These are phyloP conservation scores for Pseudolycoriella hygida DNA, from an alignment of 2,888 invertebrate genomes.

Conservation along the genomic window DNA sequence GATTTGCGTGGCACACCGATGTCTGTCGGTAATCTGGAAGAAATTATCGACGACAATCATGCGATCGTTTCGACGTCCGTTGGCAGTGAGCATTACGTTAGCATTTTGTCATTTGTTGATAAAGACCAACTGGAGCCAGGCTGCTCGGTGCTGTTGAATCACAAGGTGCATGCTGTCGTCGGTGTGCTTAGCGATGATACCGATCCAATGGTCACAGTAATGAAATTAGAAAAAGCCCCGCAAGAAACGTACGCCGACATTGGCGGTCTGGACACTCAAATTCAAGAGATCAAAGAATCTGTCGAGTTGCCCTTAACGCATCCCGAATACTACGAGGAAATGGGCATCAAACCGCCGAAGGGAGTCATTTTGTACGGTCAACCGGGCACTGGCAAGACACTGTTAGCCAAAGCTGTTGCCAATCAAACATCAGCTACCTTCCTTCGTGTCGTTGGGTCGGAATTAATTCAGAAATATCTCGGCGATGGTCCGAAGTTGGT, in stretches of 20 bases:
- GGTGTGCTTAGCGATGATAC: conserved; percentile 98
- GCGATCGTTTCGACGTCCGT: conserved; percentile 98
- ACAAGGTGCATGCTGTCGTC: conserved; percentile 99
- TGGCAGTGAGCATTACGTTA: conserved; percentile 98
- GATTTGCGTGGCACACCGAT: conserved; percentile 97
- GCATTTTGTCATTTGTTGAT: conserved; percentile 97
- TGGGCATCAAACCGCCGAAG: conserved; percentile 99
- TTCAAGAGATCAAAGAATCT: conserved; percentile 95
- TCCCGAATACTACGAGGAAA: conserved; percentile 99
- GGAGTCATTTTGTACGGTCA: conserved; percentile 97
- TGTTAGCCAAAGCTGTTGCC: conserved; percentile 96
- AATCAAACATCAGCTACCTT: conserved; percentile 99
- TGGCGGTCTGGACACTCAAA: conserved; percentile 92
- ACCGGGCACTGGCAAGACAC: conserved; percentile 96
- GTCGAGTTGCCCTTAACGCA: conserved; percentile 97
- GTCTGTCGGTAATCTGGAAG: conserved; percentile 98
- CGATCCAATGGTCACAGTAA: conserved; percentile 99
- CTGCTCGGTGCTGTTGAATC: conserved; percentile 93
- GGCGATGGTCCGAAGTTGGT: conserved; percentile 99
- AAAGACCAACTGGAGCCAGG: conserved; percentile 98
- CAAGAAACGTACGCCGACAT: conserved; percentile 99
- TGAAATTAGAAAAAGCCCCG: conserved; percentile 99
- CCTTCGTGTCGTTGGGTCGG: conserved; percentile 96
- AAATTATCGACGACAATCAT: conserved; percentile 99
- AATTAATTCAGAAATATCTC: conserved; percentile 96